These are phyloP conservation scores for Acanthosepion esculentum DNA, from an alignment of 2,888 invertebrate species.

Conservation along the genomic window DNA sequence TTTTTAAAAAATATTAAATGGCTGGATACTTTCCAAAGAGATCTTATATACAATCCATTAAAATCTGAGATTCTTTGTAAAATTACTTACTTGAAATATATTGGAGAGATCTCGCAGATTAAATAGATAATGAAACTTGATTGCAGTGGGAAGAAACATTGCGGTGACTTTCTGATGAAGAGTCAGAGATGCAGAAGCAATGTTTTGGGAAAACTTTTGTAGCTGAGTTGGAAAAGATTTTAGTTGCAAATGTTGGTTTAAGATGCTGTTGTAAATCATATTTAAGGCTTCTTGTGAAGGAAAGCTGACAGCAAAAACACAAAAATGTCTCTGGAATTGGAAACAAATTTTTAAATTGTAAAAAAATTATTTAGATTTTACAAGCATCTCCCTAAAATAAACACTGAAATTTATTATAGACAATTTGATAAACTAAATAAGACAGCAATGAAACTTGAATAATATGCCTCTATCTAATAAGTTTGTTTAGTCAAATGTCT, in stretches of 20 bases:
- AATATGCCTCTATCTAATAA: too few relatives aligned
- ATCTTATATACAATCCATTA: too few relatives aligned
- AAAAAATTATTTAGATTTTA: background rate
- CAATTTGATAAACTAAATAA: too few relatives aligned
- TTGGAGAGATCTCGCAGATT: slow-evolving; percentile 95
- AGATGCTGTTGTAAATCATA: slow-evolving; percentile 90
- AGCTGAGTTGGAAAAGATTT: slow-evolving; percentile 85
- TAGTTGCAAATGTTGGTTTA: slow-evolving; percentile 80
- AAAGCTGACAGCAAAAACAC: slow-evolving; percentile 81
- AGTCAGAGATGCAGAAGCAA: slow-evolving; percentile 87
- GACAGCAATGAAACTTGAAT: too few relatives aligned
- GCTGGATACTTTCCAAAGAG: too few relatives aligned
- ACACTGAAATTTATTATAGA: too few relatives aligned
- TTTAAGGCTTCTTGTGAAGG: slow-evolving; percentile 88
- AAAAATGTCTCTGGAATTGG: slow-evolving; percentile 75
- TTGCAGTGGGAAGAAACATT: slow-evolving; percentile 93
- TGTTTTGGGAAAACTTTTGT: slow-evolving; percentile 82
- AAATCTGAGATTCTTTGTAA: background rate
- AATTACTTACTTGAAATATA: slow-evolving; percentile 86
- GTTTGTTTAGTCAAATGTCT: too few relatives aligned
- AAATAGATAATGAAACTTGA: slow-evolving; percentile 97
- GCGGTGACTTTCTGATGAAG: slow-evolving; percentile 90
- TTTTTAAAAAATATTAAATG: too few relatives aligned
- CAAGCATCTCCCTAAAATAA: too few relatives aligned
- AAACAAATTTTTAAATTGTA: background rate